phyloP scores from a whole-genome alignment of 2,113 vertebrate species.

The Dipodomys merriami region DNA sequence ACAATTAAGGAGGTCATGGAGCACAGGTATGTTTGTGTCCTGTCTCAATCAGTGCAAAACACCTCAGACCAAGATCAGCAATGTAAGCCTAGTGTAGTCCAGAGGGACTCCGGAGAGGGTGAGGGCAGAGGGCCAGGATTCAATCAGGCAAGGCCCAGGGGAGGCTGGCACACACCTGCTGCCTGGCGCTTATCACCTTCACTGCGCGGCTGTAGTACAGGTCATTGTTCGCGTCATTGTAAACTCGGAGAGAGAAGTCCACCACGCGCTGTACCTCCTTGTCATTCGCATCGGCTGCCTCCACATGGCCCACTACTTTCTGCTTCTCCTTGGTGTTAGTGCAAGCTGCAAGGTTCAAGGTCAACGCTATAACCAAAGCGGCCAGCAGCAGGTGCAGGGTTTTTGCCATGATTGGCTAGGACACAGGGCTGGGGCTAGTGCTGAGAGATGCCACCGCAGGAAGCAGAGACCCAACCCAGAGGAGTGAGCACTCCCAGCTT shows the following conservation, averaged over 20 bases:
- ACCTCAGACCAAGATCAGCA: too few relatives aligned
- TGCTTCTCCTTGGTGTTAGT: rapidly evolving
- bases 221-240: constrained; percentile 90
- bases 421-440: too few relatives aligned
- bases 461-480: neutral
- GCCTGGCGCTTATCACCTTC: constrained; percentile 79
- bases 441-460: neutral
- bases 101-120: too few relatives aligned
- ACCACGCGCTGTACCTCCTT: constrained; percentile 79
- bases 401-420: neutral
- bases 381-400: rapidly evolving
- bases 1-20: too few relatives aligned
- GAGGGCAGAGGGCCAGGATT: too few relatives aligned
- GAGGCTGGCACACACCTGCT: constrained; percentile 85
- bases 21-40: too few relatives aligned
- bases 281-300: rapidly evolving
- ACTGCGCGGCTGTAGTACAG: constrained; percentile 78
- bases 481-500: rapidly evolving
- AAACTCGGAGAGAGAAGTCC: constrained; percentile 86
- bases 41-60: too few relatives aligned
- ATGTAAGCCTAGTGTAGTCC: too few relatives aligned
- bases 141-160: neutral
- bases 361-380: neutral
- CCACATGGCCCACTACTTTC: constrained; percentile 73
- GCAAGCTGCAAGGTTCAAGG: rapidly evolving